A percentile compares a stretch with the other conserved stretches of the same genome.
Evolutionary conservation across 2,113 vertebrate species (phyloP).

Genomic region (Zosterops hypoxanthus): DNA sequence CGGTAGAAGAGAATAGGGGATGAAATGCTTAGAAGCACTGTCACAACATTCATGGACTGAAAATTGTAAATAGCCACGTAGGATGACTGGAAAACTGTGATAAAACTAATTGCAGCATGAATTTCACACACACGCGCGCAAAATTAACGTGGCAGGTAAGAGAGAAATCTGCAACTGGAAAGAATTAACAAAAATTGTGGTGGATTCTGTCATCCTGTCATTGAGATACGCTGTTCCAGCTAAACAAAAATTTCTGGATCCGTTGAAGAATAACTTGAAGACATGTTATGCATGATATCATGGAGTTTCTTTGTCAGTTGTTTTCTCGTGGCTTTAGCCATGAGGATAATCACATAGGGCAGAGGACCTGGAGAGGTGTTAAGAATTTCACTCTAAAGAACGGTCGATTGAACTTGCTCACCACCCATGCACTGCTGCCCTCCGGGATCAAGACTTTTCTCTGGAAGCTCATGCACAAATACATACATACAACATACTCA

Average conservation of each 20-base stretch:
- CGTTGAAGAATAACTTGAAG: neutral
- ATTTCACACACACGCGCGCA: neutral
- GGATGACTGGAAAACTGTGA: neutral
- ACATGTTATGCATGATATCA: neutral
- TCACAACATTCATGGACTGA: neutral
- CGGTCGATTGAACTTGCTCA: neutral
- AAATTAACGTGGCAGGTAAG: neutral
- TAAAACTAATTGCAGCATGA: neutral
- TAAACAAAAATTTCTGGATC: neutral
- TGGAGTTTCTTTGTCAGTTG: neutral
- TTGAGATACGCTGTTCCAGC: neutral
- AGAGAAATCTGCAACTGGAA: neutral
- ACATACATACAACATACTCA: neutral
- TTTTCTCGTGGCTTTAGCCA: neutral
- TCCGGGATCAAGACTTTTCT: neutral
- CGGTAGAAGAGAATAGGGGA: neutral
- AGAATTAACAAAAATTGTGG: neutral
- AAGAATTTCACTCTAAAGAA: neutral
- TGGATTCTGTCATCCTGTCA: neutral
- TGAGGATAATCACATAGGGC: neutral
- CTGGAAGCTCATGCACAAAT: neutral
- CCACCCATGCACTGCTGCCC: neutral
- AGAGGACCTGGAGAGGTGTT: neutral
- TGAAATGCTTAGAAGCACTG: neutral
- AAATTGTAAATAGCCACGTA: neutral